Base-by-base conservation (phyloP, 1,140 invertebrate species). In the Nylanderia fulva region DNA sequence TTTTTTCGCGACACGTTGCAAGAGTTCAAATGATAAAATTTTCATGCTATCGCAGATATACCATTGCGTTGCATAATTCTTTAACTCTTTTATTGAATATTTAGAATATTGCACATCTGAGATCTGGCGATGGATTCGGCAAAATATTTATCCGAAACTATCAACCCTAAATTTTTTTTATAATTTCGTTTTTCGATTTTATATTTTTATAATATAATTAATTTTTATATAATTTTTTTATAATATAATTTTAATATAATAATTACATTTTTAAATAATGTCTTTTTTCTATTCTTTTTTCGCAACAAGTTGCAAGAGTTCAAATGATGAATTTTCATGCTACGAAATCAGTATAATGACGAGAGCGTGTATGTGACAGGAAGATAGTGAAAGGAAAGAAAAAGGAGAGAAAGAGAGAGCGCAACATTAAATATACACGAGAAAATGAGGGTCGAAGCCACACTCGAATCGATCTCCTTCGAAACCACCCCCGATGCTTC, bases 391-490 rank as follows among this genome's bases (percentile, higher is more conserved):
- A 33, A 18, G 24, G n/a, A 48, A 54, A 36, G 9, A 9, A 39
- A 8, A 11, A 3, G 42, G 74, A 64, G 68, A 69, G 27, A 2
- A 0, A 24, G 11, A 13, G 36, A 72, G 15, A 56, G 9, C 27
- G 33, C 29, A 60, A 82, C 13, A 71, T 82, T 82, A 82, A 82
- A 27, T 82, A 71, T 72, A 82, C 29, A 84, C 13, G 58, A n/a
- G 33, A 84, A 85, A 85, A 75, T 85, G 83, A 82, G 86, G 61
- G 60, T 68, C 66, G 64, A 82, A 76, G 80, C 69, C 80, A 75
- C 69, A 84, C 58, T 84, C 71, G 76, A 85, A 88, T 88, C 87
- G 86, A 88, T 88, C 86, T 83, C 76, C 54, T 88, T 88, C 87
- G 86, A 82, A 82, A 71, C 36, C 66, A 82, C 77, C 66, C 77